Percentiles rank a stretch among this genome's conserved stretches.
These are phyloP conservation scores for Aphelenchoides besseyi DNA, from an alignment of 1,140 invertebrate species.

Conservation along the genomic window DNA sequence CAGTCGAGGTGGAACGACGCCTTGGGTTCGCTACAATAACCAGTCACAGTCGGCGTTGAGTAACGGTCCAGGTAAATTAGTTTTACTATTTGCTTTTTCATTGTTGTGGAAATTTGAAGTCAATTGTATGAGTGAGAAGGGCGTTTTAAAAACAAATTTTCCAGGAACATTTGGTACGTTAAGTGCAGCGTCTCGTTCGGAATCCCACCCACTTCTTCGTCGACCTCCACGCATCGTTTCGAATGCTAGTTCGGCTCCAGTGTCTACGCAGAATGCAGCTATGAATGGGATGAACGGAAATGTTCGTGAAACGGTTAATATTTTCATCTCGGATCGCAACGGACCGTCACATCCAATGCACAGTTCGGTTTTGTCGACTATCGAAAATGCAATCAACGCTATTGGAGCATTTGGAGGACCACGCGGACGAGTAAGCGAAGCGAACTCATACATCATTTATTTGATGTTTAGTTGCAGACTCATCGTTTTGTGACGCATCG, in stretches of 20 bases:
- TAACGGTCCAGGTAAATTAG: conserved; percentile 18
- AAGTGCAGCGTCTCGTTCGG: conserved; percentile 6
- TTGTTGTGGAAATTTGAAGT: not conserved
- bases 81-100: not conserved
- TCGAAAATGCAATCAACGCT: conserved; percentile 15
- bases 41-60: conserved; percentile 2
- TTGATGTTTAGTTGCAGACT: no score
- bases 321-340: not conserved
- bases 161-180: conserved; percentile 7
- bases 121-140: no score
- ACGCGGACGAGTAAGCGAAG: not conserved
- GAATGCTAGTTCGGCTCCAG: not conserved
- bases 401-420: conserved; percentile 1
- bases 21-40: no score
- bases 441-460: no score
- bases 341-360: not conserved
- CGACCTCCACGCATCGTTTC: conserved; percentile 8
- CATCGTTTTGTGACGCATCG: not conserved
- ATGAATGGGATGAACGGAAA: not conserved
- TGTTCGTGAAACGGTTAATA: not conserved
- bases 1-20: no score
- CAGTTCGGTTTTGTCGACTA: not conserved
- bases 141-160: not conserved
- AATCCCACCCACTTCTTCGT: conserved; percentile 16
- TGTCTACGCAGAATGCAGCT: not conserved